Evolutionary conservation across 1,140 invertebrate genomes (phyloP).

Genomic region (Steinernema khuongi): DNA sequence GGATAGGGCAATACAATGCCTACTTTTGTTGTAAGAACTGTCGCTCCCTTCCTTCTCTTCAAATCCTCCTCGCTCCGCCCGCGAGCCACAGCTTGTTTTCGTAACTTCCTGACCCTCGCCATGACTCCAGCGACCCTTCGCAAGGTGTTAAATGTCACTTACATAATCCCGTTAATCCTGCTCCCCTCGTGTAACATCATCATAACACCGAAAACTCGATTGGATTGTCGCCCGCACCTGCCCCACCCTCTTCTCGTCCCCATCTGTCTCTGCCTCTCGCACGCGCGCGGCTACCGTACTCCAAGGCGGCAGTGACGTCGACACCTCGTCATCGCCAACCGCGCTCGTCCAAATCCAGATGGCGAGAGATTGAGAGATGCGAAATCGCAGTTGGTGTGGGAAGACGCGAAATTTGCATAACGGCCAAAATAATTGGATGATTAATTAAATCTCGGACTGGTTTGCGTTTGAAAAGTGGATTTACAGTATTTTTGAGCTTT

Average conservation of each 20-base stretch:
- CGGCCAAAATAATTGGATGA: constrained; percentile 1
- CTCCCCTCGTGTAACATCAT: constrained; percentile 5
- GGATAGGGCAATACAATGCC: too few relatives aligned
- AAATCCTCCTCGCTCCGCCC: too few relatives aligned
- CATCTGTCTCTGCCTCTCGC: not conserved
- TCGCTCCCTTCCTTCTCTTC: too few relatives aligned
- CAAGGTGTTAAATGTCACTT: constrained; percentile 4
- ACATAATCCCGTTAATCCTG: constrained; percentile 12
- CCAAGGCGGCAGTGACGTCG: not conserved
- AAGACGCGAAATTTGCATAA: constrained; percentile 8
- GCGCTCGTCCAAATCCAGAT: not conserved
- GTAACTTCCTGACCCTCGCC: too few relatives aligned
- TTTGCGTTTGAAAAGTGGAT: not conserved
- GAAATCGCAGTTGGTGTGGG: not conserved
- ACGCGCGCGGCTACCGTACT: constrained; percentile 8
- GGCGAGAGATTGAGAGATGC: not conserved
- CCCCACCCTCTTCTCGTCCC: not conserved
- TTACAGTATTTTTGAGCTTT: not conserved
- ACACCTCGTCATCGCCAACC: not conserved
- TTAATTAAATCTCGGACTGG: not conserved
- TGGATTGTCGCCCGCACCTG: not conserved
- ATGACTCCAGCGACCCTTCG: not conserved
- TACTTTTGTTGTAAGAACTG: too few relatives aligned
- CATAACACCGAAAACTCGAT: not conserved
- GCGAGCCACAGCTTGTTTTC: too few relatives aligned